A percentile compares a stretch with the other conserved stretches of the same genome.
phyloP scores from a whole-genome alignment of 2,797 vertebrate genomes.

The Parauchenoglanis punctatus region DNA sequence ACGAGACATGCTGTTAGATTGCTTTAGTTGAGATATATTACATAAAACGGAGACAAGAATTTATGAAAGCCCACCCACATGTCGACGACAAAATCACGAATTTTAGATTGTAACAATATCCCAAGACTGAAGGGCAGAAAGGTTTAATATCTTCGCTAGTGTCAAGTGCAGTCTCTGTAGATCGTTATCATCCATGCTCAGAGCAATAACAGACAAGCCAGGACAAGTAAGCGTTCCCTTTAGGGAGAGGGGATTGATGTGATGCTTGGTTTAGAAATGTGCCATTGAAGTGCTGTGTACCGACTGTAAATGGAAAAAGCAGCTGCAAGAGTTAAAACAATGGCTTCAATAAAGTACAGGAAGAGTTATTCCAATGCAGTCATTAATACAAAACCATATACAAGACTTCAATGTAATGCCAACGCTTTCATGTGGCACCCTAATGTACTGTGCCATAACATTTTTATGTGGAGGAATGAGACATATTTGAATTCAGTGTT shows the following conservation, averaged over 20 bases:
- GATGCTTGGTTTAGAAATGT: conserved; percentile 31
- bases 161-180: conserved; percentile 13
- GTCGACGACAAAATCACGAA: conserved; percentile 27
- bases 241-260: conserved; percentile 31
- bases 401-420: background rate
- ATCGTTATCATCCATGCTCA: conserved; percentile 28
- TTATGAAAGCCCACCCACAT: conserved; percentile 20
- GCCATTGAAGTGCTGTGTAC: conserved; percentile 29
- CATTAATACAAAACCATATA: conserved; percentile 24
- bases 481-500: conserved; percentile 15
- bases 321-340: conserved; percentile 42
- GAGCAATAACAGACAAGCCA: conserved; percentile 39
- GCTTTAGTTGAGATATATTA: conserved; percentile 17
- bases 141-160: conserved; percentile 32
- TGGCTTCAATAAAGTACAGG: conserved; percentile 15
- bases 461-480: conserved; percentile 30
- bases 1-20: conserved; percentile 22
- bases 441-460: conserved; percentile 16
- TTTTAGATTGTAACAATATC: conserved; percentile 26
- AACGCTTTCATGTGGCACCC: conserved; percentile 24
- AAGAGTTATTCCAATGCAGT: background rate
- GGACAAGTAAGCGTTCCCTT: conserved; percentile 34
- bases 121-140: conserved; percentile 19
- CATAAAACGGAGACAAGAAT: background rate
- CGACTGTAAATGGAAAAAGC: conserved; percentile 38